Evolutionary conservation across 2,797 vertebrate species (phyloP).

Genomic region (Pangasius sanitwongsei): DNA sequence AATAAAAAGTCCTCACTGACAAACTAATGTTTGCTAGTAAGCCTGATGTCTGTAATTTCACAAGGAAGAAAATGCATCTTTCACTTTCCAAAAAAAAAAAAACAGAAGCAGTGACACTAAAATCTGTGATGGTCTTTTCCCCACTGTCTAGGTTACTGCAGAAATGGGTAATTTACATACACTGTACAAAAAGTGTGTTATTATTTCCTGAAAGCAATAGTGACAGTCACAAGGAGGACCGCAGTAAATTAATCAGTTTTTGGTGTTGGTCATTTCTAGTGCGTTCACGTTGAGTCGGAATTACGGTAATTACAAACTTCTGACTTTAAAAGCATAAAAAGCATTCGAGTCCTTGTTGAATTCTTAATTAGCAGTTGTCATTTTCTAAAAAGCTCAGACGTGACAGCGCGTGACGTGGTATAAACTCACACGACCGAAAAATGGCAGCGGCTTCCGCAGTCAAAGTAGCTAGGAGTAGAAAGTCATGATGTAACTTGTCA

Average conservation of each 20-base stretch:
- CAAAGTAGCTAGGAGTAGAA: background rate
- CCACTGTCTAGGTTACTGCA: background rate
- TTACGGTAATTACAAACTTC: background rate
- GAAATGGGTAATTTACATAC: background rate
- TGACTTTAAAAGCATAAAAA: background rate
- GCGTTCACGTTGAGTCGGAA: background rate
- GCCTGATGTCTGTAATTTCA: background rate
- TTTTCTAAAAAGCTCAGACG: background rate
- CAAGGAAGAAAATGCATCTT: background rate
- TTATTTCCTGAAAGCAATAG: constrained; percentile 1
- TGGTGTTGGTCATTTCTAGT: background rate
- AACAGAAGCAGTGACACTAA: background rate
- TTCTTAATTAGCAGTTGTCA: background rate
- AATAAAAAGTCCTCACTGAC: background rate
- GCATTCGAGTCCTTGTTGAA: background rate
- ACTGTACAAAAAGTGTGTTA: background rate
- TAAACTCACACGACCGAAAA: background rate
- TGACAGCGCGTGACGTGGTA: background rate
- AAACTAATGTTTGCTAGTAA: background rate
- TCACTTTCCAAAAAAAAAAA: background rate
- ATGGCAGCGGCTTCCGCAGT: no score
- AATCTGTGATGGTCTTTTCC: background rate
- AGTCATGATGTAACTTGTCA: no score
- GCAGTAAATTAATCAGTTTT: background rate
- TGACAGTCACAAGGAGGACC: background rate